Percentiles rank a stretch among this genome's conserved stretches.
Conservation (phyloP, 2,888 invertebrate genomes). For the Heliconius aoede region DNA sequence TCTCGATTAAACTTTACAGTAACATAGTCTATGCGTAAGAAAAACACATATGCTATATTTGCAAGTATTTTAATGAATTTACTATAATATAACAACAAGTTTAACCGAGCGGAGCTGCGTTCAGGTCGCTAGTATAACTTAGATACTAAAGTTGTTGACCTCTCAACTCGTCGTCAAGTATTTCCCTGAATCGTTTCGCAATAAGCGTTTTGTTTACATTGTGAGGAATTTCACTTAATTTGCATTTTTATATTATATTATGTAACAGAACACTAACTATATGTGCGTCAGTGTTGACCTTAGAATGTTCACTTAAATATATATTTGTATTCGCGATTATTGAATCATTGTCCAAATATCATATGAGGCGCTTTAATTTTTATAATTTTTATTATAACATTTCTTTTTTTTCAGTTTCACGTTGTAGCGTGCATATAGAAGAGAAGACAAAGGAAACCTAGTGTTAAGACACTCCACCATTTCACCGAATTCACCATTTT, state of each 20-base stretch:
- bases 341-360: conserved; percentile 29
- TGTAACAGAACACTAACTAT: conserved; percentile 18
- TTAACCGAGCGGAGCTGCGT: too few relatives aligned
- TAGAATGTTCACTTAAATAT: conserved; percentile 27
- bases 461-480: not conserved
- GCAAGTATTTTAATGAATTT: too few relatives aligned
- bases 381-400: not conserved
- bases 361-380: conserved; percentile 4
- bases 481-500: not conserved
- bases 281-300: conserved; percentile 43
- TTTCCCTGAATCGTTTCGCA: conserved; percentile 25
- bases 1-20: too few relatives aligned
- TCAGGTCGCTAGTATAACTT: not conserved
- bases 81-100: too few relatives aligned
- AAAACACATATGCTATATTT: too few relatives aligned
- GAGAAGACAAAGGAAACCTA: not conserved
- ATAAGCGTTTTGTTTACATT: conserved; percentile 23
- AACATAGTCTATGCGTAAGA: too few relatives aligned
- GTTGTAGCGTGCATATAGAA: not conserved
- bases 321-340: conserved; percentile 31
- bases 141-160: conserved; percentile 10
- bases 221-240: conserved; percentile 30
- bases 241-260: conserved; percentile 34
- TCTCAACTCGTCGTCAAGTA: conserved; percentile 1
- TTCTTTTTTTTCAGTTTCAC: not conserved